Base-by-base conservation (phyloP, 2,888 invertebrate genomes). In the Emmelina monodactyla region DNA sequence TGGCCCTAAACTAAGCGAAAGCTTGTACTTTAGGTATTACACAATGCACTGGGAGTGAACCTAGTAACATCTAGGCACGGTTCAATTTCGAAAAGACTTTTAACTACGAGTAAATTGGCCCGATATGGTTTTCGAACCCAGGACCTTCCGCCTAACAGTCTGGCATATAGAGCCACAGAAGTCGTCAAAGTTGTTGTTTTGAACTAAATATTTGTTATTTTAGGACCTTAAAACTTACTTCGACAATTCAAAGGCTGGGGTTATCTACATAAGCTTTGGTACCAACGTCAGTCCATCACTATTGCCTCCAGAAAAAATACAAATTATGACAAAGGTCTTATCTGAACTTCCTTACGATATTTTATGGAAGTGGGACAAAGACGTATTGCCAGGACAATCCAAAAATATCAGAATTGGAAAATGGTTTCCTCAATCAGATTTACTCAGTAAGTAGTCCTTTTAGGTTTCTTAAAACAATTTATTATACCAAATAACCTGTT, bases 201-300 rank as follows among this genome's bases (percentile, higher is more conserved):
- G n/a, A n/a, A n/a, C n/a, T n/a, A n/a, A 5, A 19, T 19, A 19
- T 19, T 19, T 28, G 14, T 3, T 13, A 14, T 51, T 51, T 15
- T 37, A 73, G 69, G 67, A 69, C 5, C 43, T 78, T 0, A 49
- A 70, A 37, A 34, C 43, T 3, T 73, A 57, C 38, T 40, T 76
- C 1, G 64, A 72, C 25, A 56, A 60, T 1, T 67, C 76, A 0
- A 53, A 57, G 22, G 43, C 68, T n/a, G 80, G 78, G 0, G 70
- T 76, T 0, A 61, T 80, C 1, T 75, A 69, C 38, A 55, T 80
- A 29, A 80, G 78, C 42, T 63, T 78, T 35, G 80, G 79, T 1
- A 64, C 78, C 1, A 71, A 70, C 19, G 56, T 70, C 1, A 46
- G 56, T 2, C 58, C 67, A 1, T 51, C 57, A 2, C 29, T 47